Percentiles rank a stretch among this genome's conserved stretches.
Evolutionary conservation across 2,797 vertebrate species (phyloP).

Genomic region (Gymnothorax reevesii): DNA sequence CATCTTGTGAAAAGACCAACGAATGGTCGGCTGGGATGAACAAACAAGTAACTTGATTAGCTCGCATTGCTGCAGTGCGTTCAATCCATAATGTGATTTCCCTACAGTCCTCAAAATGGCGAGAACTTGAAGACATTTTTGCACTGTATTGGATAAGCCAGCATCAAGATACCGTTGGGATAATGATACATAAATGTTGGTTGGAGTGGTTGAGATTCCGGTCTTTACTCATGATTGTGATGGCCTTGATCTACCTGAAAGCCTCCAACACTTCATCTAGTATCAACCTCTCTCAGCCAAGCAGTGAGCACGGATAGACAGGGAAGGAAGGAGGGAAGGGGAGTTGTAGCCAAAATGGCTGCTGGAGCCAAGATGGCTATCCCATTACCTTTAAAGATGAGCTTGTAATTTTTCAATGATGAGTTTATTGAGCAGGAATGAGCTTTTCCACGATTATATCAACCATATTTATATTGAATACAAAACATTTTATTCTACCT

Average conservation of each 20-base stretch:
- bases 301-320: neutral
- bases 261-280: neutral
- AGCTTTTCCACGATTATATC: neutral
- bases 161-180: constrained; percentile 1
- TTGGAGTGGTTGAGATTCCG: neutral
- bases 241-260: neutral
- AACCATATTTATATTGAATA: neutral
- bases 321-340: neutral
- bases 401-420: neutral
- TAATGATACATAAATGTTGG: neutral
- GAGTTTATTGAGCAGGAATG: neutral
- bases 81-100: neutral
- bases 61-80: too few species aligned
- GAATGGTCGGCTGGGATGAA: too few species aligned
- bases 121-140: constrained; percentile 14
- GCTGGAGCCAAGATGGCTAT: neutral
- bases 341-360: neutral
- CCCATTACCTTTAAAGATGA: neutral
- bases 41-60: too few species aligned
- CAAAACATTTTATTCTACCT: neutral
- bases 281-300: neutral
- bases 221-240: neutral
- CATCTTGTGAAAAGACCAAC: too few species aligned
- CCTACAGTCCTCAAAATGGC: neutral
- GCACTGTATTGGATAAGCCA: too few species aligned